Conservation (phyloP, 2,113 vertebrate species). For the Tenrec ecaudatus region DNA sequence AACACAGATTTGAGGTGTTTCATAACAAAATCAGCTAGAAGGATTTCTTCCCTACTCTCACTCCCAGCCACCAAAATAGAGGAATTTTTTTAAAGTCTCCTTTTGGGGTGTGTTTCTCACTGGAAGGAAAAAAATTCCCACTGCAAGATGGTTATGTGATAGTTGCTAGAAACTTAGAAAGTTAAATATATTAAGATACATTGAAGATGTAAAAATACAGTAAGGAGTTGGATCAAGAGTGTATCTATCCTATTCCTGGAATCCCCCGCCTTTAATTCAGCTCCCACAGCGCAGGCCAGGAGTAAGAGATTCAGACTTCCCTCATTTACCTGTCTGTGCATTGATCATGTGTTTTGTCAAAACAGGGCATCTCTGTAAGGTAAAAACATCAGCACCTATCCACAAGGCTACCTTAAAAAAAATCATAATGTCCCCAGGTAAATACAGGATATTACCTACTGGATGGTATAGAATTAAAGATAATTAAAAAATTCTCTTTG, state of each 20-base stretch:
- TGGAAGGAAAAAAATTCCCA: constrained; percentile 27
- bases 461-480: constrained; percentile 50
- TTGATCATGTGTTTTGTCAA: neutral
- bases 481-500: neutral
- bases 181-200: constrained; percentile 5
- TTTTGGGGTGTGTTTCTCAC: constrained; percentile 36
- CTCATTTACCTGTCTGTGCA: neutral
- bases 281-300: neutral
- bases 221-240: neutral
- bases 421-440: neutral
- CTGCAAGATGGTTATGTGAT: constrained; percentile 27
- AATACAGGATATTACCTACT: neutral
- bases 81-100: neutral
- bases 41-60: constrained; percentile 16
- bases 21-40: constrained; percentile 3
- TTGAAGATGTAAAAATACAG: neutral
- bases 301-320: neutral
- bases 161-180: constrained; percentile 34
- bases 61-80: neutral
- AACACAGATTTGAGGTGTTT: neutral
- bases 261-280: neutral
- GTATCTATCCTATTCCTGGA: neutral
- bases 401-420: constrained; percentile 23
- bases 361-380: constrained; percentile 26
- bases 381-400: constrained; percentile 18